Conservation (phyloP, 2,113 vertebrate genomes). For the Procapra przewalskii region DNA sequence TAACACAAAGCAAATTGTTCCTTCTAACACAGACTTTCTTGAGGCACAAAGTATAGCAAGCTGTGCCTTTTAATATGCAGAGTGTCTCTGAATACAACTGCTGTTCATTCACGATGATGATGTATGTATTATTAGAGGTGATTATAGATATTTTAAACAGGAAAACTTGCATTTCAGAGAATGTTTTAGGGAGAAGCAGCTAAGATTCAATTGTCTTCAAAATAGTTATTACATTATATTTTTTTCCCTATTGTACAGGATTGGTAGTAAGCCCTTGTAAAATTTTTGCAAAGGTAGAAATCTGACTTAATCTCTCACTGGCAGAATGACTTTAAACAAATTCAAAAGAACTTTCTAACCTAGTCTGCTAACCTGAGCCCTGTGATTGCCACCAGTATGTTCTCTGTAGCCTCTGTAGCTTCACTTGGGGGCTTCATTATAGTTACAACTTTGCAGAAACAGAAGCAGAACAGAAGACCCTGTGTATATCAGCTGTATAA, state of each 20-base stretch:
- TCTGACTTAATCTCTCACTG: not conserved
- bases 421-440: not conserved
- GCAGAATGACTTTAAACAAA: not conserved
- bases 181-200: not conserved
- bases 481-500: not conserved
- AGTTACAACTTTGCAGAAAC: not conserved
- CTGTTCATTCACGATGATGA: not conserved
- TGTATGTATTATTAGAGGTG: not conserved
- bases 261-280: not conserved
- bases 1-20: constrained; percentile 24
- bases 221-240: not conserved
- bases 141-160: not conserved
- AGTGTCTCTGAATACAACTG: not conserved
- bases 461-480: not conserved
- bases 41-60: not conserved
- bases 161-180: not conserved
- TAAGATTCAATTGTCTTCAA: not conserved
- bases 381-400: not conserved
- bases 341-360: not conserved
- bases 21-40: not conserved
- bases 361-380: not conserved
- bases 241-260: not conserved
- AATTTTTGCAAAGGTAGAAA: not conserved
- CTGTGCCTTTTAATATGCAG: not conserved
- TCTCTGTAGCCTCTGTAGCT: not conserved